Conservation (phyloP, 1,140 invertebrate genomes). For the Zeugodacus cucurbitae region DNA sequence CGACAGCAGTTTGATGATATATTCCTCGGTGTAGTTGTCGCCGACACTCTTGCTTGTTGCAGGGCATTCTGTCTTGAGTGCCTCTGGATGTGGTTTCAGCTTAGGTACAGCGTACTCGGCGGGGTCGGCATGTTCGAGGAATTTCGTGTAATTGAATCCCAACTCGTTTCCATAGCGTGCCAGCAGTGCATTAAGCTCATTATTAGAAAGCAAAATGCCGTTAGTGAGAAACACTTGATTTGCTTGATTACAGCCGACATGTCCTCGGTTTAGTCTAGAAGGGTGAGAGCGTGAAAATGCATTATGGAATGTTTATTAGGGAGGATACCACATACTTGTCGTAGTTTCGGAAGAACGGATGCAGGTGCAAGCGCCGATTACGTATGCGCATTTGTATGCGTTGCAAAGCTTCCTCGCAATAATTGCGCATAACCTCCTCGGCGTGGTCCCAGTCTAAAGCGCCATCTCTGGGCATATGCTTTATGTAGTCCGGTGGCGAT, state of each 20-base stretch:
- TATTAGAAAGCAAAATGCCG: slow-evolving; percentile 71
- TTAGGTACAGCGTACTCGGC: slow-evolving; percentile 60
- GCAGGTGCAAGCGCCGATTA: slow-evolving; percentile 70
- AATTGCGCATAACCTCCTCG: slow-evolving; percentile 59
- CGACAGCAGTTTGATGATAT: slow-evolving; percentile 75
- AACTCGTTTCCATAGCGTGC: slow-evolving; percentile 74
- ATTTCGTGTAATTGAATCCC: slow-evolving; percentile 76
- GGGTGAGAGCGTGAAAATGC: neutral
- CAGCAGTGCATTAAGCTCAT: slow-evolving; percentile 75
- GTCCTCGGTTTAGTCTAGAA: slow-evolving; percentile 73
- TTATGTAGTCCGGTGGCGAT: slow-evolving; percentile 67
- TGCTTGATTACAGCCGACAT: slow-evolving; percentile 75
- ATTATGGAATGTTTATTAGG: neutral
- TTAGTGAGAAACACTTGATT: slow-evolving; percentile 73
- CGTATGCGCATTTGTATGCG: slow-evolving; percentile 68
- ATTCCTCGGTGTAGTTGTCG: slow-evolving; percentile 65
- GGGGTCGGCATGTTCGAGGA: slow-evolving; percentile 71
- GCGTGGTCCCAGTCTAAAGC: slow-evolving; percentile 67
- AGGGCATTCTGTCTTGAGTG: slow-evolving; percentile 52
- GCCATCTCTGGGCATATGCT: slow-evolving; percentile 66
- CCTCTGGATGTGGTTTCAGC: slow-evolving; percentile 49
- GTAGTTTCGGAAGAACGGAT: slow-evolving; percentile 74
- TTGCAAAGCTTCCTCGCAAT: slow-evolving; percentile 69
- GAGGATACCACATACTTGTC: slow-evolving; percentile 70
- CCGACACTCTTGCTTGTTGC: slow-evolving; percentile 43